Percentiles rank a stretch among this genome's conserved stretches.
phyloP scores from a whole-genome alignment of 2,888 invertebrate species.

The Euplexia lucipara region DNA sequence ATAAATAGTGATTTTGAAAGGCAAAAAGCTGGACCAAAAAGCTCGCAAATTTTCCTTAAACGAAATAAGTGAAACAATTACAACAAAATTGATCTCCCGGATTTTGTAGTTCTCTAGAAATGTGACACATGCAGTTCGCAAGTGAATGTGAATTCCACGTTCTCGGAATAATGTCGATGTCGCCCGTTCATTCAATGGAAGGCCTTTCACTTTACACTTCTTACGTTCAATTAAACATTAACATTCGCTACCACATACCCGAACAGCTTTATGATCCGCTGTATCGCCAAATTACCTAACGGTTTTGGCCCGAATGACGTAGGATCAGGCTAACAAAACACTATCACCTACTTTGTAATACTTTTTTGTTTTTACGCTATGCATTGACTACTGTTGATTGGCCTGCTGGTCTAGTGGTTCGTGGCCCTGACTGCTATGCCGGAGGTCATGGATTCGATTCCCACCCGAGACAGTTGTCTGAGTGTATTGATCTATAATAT shows the following conservation, averaged over 20 bases:
- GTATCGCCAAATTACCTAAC: constrained; percentile 45
- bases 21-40: too few relatives aligned
- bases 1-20: too few relatives aligned
- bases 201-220: constrained; percentile 70
- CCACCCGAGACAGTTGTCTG: too few relatives aligned
- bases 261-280: constrained; percentile 5
- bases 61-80: constrained; percentile 13
- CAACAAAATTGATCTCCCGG: constrained; percentile 49
- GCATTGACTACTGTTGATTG: too few relatives aligned
- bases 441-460: too few relatives aligned
- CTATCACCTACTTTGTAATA: too few relatives aligned
- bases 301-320: neutral
- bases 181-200: constrained; percentile 60
- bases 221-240: constrained; percentile 63
- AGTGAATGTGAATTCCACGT: constrained; percentile 66
- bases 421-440: too few relatives aligned
- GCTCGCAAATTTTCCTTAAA: neutral
- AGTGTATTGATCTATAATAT: too few relatives aligned
- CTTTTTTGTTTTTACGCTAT: neutral
- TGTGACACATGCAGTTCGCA: constrained; percentile 53
- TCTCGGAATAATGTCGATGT: constrained; percentile 61
- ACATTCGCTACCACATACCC: constrained; percentile 55
- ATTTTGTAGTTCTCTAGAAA: constrained; percentile 51
- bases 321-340: too few relatives aligned
- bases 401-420: too few relatives aligned